These are phyloP conservation scores for Biston betularia DNA, from an alignment of 2,888 invertebrate species.

Conservation along the genomic window DNA sequence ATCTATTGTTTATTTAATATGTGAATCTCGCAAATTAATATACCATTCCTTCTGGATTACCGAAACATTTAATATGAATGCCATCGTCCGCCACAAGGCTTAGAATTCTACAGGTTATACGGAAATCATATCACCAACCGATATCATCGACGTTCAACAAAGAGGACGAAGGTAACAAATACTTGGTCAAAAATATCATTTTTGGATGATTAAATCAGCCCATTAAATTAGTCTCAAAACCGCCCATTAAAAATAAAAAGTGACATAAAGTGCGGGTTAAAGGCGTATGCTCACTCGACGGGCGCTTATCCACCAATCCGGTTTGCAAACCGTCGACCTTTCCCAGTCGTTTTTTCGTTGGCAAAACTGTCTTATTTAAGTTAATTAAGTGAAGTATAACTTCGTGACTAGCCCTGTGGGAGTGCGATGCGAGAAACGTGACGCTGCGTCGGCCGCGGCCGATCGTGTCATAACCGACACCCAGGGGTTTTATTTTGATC, in stretches of 20 bases:
- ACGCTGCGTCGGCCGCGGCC: slow-evolving; percentile 52
- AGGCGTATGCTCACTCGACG: slow-evolving; percentile 48
- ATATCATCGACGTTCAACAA: too few relatives aligned
- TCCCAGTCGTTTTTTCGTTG: slow-evolving; percentile 72
- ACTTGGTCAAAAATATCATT: too few relatives aligned
- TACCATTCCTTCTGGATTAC: too few relatives aligned
- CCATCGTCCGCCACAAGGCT: too few relatives aligned
- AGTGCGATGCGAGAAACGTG: slow-evolving; percentile 68
- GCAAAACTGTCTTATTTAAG: slow-evolving; percentile 84
- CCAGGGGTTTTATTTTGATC: slow-evolving; percentile 26
- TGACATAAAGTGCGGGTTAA: slow-evolving; percentile 72
- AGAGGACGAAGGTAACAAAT: too few relatives aligned
- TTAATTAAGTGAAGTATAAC: slow-evolving; percentile 86
- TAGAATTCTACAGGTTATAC: too few relatives aligned
- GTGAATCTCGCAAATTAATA: too few relatives aligned
- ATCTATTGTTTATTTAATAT: too few relatives aligned
- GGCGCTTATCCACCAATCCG: slow-evolving; percentile 63
- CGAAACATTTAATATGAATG: too few relatives aligned
- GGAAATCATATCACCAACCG: too few relatives aligned
- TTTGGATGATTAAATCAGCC: too few relatives aligned
- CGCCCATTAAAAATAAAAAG: slow-evolving; percentile 66
- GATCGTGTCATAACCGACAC: slow-evolving; percentile 56
- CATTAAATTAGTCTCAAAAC: too few relatives aligned
- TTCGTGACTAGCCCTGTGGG: slow-evolving; percentile 83
- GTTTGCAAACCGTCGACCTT: slow-evolving; percentile 74